Percentiles rank a stretch among this genome's conserved stretches.
phyloP scores from a whole-genome alignment of 2,888 invertebrate genomes.

The Pimpla rufipes region DNA sequence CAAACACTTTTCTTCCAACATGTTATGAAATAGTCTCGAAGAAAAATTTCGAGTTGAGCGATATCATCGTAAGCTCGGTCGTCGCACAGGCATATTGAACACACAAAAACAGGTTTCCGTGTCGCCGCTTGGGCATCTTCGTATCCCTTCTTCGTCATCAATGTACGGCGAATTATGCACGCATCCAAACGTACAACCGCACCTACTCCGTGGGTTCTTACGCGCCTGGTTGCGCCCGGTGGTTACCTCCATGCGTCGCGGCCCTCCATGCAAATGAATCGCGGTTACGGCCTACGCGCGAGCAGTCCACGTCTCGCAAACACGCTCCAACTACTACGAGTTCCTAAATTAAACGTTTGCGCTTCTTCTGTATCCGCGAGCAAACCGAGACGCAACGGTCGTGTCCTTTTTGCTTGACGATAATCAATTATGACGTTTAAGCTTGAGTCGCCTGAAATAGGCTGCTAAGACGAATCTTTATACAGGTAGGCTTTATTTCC shows the following conservation, averaged over 20 bases:
- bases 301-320: conserved; percentile 1
- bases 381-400: conserved; percentile 5
- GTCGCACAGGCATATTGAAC: conserved; percentile 22
- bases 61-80: conserved; percentile 17
- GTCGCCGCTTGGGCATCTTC: conserved; percentile 38
- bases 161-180: conserved; percentile 8
- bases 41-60: no score
- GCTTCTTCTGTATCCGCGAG: conserved; percentile 16
- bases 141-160: conserved; percentile 30
- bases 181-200: conserved; percentile 22
- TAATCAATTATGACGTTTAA: not conserved
- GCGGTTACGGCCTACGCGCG: conserved; percentile 43
- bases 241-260: conserved; percentile 8
- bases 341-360: conserved; percentile 39
- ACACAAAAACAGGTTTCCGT: conserved; percentile 41
- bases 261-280: conserved; percentile 42
- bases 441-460: no score
- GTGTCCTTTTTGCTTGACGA: not conserved
- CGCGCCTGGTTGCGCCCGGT: conserved; percentile 32
- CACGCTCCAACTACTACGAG: conserved; percentile 24
- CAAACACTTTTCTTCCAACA: not conserved
- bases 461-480: no score
- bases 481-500: no score
- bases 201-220: conserved; percentile 38
- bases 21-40: no score